phyloP scores from a whole-genome alignment of 1,140 invertebrate genomes.

The Tribolium madens region DNA sequence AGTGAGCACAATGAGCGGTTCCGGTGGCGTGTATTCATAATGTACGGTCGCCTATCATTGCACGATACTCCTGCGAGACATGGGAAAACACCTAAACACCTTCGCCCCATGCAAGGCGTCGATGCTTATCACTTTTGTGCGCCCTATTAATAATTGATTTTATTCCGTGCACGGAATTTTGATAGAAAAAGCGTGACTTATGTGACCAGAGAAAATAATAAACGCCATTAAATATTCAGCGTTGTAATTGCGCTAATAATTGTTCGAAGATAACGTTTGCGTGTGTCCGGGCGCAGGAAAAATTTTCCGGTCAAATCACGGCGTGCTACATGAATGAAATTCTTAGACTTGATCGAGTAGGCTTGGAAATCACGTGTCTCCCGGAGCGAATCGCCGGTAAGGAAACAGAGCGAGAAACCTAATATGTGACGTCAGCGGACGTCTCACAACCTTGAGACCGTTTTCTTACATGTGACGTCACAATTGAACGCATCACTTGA shows the following conservation, averaged over 20 bases:
- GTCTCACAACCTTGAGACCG: slow-evolving; percentile 62
- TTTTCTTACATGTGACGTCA: slow-evolving; percentile 63
- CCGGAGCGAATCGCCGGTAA: slow-evolving; percentile 44
- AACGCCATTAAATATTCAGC: slow-evolving; percentile 19
- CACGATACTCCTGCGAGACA: slow-evolving; percentile 46
- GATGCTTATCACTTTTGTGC: slow-evolving; percentile 22
- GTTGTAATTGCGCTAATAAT: no score
- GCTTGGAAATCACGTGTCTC: slow-evolving; percentile 10
- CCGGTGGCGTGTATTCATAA: slow-evolving; percentile 59
- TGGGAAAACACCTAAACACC: slow-evolving; percentile 45
- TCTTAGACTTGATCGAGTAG: slow-evolving; percentile 8
- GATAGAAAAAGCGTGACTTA: slow-evolving; percentile 37
- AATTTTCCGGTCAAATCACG: background rate
- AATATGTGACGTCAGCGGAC: slow-evolving; percentile 61
- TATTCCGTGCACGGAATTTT: slow-evolving; percentile 20
- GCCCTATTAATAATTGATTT: slow-evolving; percentile 43
- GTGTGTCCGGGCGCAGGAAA: background rate
- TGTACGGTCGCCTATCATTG: slow-evolving; percentile 48
- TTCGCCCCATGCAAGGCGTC: slow-evolving; percentile 41
- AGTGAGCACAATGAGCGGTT: slow-evolving; percentile 58
- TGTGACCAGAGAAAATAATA: slow-evolving; percentile 20
- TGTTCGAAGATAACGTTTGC: slow-evolving; percentile 6
- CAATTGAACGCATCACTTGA: slow-evolving; percentile 51
- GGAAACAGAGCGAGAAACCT: slow-evolving; percentile 36
- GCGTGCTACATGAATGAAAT: slow-evolving; percentile 11